Percentiles rank a stretch among this genome's conserved stretches.
Evolutionary conservation across 2,113 vertebrate species (phyloP).

Genomic region (Balaenoptera acutorostrata): DNA sequence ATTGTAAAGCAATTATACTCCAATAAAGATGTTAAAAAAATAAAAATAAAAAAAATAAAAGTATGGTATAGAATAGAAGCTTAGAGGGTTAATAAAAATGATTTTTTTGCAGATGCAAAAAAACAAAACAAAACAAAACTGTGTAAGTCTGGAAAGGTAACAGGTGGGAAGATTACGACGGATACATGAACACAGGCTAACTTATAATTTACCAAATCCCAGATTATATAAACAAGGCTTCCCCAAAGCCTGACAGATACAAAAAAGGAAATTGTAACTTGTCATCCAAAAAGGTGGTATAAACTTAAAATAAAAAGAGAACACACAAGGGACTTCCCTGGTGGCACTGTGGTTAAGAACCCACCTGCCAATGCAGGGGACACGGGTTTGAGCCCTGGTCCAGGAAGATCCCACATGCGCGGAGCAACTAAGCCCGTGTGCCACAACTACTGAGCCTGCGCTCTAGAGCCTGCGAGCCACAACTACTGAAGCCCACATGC

Average conservation of each 20-base stretch:
- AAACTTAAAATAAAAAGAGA: not conserved
- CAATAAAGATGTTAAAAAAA: too few relatives aligned
- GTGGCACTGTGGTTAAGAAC: too few relatives aligned
- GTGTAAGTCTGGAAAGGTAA: not conserved
- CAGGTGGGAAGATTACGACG: not conserved
- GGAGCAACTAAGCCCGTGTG: fast-evolving
- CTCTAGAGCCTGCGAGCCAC: too few relatives aligned
- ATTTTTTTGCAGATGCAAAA: not conserved
- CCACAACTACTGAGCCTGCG: too few relatives aligned
- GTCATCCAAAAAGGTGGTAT: not conserved
- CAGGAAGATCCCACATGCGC: too few relatives aligned
- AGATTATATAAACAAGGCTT: not conserved
- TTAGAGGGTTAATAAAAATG: not conserved
- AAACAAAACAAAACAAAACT: too few relatives aligned
- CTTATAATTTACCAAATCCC: not conserved
- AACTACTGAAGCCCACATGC: too few relatives aligned
- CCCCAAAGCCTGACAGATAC: not conserved
- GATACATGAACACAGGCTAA: not conserved
- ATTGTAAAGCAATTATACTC: too few relatives aligned
- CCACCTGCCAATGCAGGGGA: too few relatives aligned
- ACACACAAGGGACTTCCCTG: too few relatives aligned
- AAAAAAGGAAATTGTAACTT: not conserved
- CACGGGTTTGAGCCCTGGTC: too few relatives aligned
- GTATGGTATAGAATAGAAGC: not conserved
- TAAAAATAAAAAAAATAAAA: not conserved